phyloP scores from a whole-genome alignment of 2,113 vertebrate genomes.

The Andinoacara biseriatus region DNA sequence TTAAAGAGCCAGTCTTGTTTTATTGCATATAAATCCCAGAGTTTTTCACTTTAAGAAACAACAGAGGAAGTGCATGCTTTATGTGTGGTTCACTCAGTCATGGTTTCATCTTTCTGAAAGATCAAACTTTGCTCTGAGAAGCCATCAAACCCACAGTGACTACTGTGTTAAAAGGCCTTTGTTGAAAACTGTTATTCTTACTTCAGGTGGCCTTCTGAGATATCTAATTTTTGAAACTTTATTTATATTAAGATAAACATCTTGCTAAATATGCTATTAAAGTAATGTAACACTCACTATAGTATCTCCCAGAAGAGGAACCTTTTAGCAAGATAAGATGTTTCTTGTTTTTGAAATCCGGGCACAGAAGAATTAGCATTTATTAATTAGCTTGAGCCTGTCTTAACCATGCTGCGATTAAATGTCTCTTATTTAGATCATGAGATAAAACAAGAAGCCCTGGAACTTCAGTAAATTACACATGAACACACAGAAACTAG shows the following conservation, averaged over 20 bases:
- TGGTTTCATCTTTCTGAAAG: slow-evolving; percentile 6
- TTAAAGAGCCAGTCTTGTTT: not conserved
- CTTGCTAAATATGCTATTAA: not conserved
- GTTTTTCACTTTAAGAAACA: not conserved
- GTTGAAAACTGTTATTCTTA: not conserved
- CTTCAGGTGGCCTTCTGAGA: not conserved
- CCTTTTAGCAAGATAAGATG: slow-evolving; percentile 3
- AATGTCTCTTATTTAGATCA: slow-evolving; percentile 25
- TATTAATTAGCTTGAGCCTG: slow-evolving; percentile 12
- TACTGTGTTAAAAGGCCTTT: not conserved
- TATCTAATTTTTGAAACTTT: not conserved
- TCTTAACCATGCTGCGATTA: slow-evolving; percentile 19
- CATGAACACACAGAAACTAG: slow-evolving; percentile 20
- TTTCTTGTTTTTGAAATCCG: not conserved
- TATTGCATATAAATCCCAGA: not conserved
- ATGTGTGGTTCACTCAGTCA: not conserved
- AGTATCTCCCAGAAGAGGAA: not conserved
- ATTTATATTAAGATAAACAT: not conserved
- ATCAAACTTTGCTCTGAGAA: not conserved
- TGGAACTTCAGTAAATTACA: not conserved
- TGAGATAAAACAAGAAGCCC: not conserved
- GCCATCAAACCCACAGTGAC: not conserved
- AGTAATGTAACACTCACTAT: not conserved
- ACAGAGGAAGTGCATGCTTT: not conserved
- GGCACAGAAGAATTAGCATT: not conserved